These are phyloP conservation scores for Opisthocomus hoazin DNA, from an alignment of 2,113 vertebrate genomes.

Conservation along the genomic window DNA sequence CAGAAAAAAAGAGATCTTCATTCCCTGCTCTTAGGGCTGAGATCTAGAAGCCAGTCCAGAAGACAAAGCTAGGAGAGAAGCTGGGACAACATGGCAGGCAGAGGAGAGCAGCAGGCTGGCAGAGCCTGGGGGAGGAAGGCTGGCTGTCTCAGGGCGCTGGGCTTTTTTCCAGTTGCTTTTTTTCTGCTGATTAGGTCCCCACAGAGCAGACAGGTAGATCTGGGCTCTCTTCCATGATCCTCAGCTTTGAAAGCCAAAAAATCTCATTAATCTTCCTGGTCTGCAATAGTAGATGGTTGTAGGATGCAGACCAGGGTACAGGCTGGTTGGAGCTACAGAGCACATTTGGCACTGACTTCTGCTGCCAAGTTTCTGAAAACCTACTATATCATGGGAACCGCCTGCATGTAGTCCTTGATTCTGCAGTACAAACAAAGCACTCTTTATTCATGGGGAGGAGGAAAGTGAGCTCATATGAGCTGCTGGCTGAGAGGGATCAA, in stretches of 20 bases:
- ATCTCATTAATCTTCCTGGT: neutral
- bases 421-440: neutral
- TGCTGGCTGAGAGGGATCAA: neutral
- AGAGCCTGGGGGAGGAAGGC: neutral
- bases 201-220: neutral
- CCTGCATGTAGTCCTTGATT: neutral
- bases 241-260: neutral
- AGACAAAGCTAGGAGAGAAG: neutral
- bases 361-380: neutral
- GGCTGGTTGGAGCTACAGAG: neutral
- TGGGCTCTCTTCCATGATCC: neutral
- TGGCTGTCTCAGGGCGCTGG: rapidly evolving
- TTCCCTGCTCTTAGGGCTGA: neutral
- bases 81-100: rapidly evolving
- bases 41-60: neutral
- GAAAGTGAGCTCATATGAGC: slow-evolving; percentile 11
- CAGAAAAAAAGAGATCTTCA: neutral
- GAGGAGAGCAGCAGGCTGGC: neutral
- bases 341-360: neutral
- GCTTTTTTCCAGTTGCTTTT: neutral
- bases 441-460: neutral
- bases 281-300: neutral
- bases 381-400: neutral
- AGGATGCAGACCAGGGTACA: neutral
- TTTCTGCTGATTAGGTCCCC: neutral